Evolutionary conservation across 2,113 vertebrate species (phyloP).

Genomic region (Dromiciops gliroides): DNA sequence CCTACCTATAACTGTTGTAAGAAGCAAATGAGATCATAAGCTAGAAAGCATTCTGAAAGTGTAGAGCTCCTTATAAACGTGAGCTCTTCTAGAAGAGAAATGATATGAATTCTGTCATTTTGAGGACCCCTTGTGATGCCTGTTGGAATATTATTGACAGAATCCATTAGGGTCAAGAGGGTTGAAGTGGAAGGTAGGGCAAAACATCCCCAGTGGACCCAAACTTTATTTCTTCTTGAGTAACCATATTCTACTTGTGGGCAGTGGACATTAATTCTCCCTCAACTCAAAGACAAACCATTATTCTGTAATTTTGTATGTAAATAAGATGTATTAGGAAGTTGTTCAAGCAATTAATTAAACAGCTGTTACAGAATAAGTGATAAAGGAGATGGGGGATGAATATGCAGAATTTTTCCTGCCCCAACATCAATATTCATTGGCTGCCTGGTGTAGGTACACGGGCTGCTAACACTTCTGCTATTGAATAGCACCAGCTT

Average conservation of each 20-base stretch:
- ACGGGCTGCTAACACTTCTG: background rate
- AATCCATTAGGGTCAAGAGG: background rate
- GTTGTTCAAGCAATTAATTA: constrained; percentile 83
- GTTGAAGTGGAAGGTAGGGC: background rate
- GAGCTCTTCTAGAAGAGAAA: background rate
- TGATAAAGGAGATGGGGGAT: constrained; percentile 80
- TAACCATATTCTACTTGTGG: constrained; percentile 75
- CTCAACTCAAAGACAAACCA: constrained; percentile 81
- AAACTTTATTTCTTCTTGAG: constrained; percentile 57
- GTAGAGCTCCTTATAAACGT: background rate
- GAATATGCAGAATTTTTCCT: constrained; percentile 76
- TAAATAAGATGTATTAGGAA: constrained; percentile 85
- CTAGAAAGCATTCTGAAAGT: background rate
- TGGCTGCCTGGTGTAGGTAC: background rate
- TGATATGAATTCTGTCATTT: background rate
- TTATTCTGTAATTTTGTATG: constrained; percentile 85
- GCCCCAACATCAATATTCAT: constrained; percentile 52
- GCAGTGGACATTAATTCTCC: constrained; percentile 78
- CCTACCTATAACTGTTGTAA: background rate
- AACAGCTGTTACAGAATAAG: constrained; percentile 85
- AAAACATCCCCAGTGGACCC: background rate
- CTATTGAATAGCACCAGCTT: background rate
- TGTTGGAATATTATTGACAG: background rate
- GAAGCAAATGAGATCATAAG: background rate
- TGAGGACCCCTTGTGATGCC: background rate